A percentile compares a stretch with the other conserved stretches of the same genome.
Conservation (phyloP, 2,113 vertebrate species). For the Plotosus lineatus region DNA sequence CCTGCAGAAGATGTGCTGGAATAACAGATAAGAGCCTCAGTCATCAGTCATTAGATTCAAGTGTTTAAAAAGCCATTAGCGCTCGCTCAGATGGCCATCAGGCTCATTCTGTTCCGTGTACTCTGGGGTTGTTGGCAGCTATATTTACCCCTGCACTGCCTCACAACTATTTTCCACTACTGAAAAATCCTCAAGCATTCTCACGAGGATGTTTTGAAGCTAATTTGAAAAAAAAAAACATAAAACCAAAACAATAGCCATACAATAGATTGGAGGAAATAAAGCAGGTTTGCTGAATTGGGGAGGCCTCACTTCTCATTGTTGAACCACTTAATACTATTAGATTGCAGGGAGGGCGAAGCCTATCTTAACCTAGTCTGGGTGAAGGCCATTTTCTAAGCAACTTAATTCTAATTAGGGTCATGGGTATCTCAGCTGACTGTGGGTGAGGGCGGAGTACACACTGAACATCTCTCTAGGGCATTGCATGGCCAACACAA, state of each 20-base stretch:
- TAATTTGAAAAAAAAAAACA: background rate
- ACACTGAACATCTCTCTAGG: too few species aligned
- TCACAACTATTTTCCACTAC: background rate
- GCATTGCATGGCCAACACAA: too few species aligned
- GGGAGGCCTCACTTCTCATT: too few species aligned
- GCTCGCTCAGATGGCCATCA: constrained; percentile 58
- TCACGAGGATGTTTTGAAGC: background rate
- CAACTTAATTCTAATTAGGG: too few species aligned
- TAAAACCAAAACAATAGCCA: background rate
- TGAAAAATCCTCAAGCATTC: constrained; percentile 6
- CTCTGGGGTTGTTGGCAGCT: constrained; percentile 11
- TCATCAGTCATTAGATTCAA: constrained; percentile 58
- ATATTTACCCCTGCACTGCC: constrained; percentile 19
- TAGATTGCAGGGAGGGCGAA: too few species aligned
- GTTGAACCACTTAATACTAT: too few species aligned
- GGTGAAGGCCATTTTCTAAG: too few species aligned
- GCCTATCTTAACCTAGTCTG: too few species aligned
- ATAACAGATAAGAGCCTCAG: constrained; percentile 64
- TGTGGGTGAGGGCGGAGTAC: too few species aligned
- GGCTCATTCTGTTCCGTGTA: constrained; percentile 24
- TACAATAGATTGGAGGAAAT: too few species aligned
- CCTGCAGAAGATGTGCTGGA: constrained; percentile 51
- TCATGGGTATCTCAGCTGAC: too few species aligned
- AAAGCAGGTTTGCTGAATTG: too few species aligned
- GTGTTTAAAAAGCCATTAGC: constrained; percentile 68